Evolutionary conservation across 2,888 invertebrate genomes (phyloP), one percentile per base, ranked within the genome.

Genomic region (Conops quadrifasciatus): DNA sequence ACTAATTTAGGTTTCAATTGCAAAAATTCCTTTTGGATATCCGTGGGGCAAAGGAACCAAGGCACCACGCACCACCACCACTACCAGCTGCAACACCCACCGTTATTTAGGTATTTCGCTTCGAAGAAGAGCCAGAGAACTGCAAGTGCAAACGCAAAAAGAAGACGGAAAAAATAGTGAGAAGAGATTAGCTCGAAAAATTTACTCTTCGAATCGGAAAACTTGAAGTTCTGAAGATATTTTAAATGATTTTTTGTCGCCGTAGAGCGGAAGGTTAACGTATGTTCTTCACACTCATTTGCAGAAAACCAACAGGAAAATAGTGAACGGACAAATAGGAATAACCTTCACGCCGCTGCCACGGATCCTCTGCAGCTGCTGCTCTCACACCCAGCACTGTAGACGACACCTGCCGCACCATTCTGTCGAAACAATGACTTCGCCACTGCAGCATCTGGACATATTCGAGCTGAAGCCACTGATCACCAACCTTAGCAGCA

Each of bases 401-500:
- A 71, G 75, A 68, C 68, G 26, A 51, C 49, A 43, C 60, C 51
- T 51, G 60, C 51, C 30, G 45, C n/a, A 58, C 5, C 45, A 16
- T 49, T 49, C 3, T 21, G 4, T 24, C 30, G 24, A 62, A 73
- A 72, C 72, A 63, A 77, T 77, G 77, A 73, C 75, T 73, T 75
- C 75, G 63, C 69, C 72, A 64, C 60, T 76, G 58, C 73, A 76
- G 69, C 72, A 74, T 36, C 68, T 76, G 70, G 73, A 77, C 49
- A 82, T 86, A 71, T 85, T 86, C 73, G 82, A 84, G 73, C 78
- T 86, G 56, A 83, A 82, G 70, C 83, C 83, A 49, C 76, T 86
- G 63, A 81, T 86, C 59, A 82, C 80, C n/a, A 86, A 86, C 79
- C 78, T 86, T 65, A 82, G 80, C 75, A 83, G 84, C 66, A 87